These are phyloP conservation scores for Oxyteleia sp. DNA, from an alignment of 2,888 invertebrate genomes.

Conservation along the genomic window DNA sequence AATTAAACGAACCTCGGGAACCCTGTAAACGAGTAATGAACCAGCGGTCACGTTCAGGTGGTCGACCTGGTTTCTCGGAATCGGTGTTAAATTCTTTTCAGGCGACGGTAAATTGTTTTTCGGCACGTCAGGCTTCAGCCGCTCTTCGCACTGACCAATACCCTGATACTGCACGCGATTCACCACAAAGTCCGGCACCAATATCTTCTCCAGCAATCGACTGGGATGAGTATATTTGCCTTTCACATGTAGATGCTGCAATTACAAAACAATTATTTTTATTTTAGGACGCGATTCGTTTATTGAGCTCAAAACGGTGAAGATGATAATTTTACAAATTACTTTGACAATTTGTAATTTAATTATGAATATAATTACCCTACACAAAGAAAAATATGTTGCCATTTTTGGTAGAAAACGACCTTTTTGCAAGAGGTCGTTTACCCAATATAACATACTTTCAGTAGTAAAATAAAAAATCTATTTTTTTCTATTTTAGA, in stretches of 20 bases:
- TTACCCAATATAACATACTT: no score
- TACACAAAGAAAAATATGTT: no score
- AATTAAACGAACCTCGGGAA: constrained; percentile 89
- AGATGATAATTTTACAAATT: no score
- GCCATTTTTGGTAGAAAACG: no score
- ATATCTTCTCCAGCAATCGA: constrained; percentile 31
- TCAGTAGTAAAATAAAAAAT: no score
- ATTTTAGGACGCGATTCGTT: no score
- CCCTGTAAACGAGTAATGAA: constrained; percentile 93
- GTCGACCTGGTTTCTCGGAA: constrained; percentile 95
- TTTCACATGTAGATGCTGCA: constrained; percentile 77
- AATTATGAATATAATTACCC: no score
- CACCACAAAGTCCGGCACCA: constrained; percentile 59
- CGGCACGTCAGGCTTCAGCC: constrained; percentile 86
- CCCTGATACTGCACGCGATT: constrained; percentile 91
- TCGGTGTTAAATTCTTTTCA: constrained; percentile 91
- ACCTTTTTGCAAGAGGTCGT: no score
- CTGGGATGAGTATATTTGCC: constrained; percentile 79
- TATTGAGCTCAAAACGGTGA: no score
- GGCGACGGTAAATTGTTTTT: constrained; percentile 88
- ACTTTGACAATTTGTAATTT: no score
- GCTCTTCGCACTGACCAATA: constrained; percentile 91
- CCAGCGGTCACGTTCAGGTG: constrained; percentile 94
- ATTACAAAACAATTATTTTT: constrained; percentile 4
- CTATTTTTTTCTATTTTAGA: no score